Evolutionary conservation across 64 coral and sea anemone genomes (phyloP).

Genomic region (Actinia tenebrosa): DNA sequence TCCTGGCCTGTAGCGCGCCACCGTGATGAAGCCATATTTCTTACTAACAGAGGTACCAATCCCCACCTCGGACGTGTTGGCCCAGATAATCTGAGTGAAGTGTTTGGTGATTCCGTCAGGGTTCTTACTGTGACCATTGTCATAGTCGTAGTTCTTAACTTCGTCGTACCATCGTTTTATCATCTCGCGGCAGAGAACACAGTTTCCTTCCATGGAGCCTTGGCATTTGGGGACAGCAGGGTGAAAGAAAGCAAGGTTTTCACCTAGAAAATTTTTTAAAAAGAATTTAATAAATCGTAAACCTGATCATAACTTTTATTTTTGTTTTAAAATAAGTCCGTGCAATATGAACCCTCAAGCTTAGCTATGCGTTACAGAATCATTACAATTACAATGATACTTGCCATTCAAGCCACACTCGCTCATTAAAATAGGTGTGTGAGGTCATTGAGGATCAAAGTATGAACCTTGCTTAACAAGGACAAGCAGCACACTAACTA

Average conservation of each 20-base stretch:
- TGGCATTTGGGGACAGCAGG: constrained; percentile 84
- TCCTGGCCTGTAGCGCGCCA: constrained; percentile 68
- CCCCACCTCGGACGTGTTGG: constrained; percentile 71
- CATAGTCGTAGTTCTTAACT: constrained; percentile 72
- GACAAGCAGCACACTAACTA: no score
- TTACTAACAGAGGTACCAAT: constrained; percentile 81
- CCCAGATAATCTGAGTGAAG: constrained; percentile 83
- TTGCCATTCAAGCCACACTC: no score
- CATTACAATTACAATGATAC: no score
- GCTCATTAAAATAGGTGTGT: background rate
- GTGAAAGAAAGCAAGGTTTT: constrained; percentile 81
- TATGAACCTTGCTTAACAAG: no score
- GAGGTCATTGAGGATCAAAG: no score
- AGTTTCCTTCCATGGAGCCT: constrained; percentile 68
- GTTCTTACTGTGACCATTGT: constrained; percentile 44
- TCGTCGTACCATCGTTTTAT: constrained; percentile 87
- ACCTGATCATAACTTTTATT: background rate
- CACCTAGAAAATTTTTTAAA: constrained; percentile 29
- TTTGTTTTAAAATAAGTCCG: background rate
- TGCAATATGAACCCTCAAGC: no score
- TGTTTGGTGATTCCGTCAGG: constrained; percentile 47
- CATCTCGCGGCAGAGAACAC: constrained; percentile 82
- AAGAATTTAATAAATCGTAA: background rate
- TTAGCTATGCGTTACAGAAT: no score
- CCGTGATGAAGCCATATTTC: constrained; percentile 88